Conservation (phyloP, 2,113 vertebrate genomes). For the Eptesicus fuscus region DNA sequence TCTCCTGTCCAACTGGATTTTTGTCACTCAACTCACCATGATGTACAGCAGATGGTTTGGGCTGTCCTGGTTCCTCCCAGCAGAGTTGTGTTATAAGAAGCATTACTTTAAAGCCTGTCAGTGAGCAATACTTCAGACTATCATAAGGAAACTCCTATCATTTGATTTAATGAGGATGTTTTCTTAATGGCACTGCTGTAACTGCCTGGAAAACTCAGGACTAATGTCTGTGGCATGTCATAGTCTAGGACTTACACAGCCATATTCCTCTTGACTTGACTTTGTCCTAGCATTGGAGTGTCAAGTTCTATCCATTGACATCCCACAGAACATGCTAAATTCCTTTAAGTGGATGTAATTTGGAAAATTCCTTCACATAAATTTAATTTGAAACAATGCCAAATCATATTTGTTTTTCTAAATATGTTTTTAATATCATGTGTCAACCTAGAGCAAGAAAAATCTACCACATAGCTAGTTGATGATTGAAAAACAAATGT, state of each 20-base stretch:
- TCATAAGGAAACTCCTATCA: not conserved
- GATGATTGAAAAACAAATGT: not conserved
- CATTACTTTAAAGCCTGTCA: not conserved
- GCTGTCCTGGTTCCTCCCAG: not conserved
- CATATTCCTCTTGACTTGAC: not conserved
- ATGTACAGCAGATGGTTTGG: not conserved
- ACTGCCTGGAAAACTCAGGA: not conserved
- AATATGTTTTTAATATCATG: not conserved
- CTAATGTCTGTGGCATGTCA: not conserved
- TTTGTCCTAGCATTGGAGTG: not conserved
- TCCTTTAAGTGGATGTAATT: not conserved
- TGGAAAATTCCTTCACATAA: not conserved
- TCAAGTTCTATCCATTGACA: not conserved
- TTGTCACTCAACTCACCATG: not conserved
- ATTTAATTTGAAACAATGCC: not conserved
- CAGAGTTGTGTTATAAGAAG: not conserved
- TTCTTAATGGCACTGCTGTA: not conserved
- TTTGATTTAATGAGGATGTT: not conserved
- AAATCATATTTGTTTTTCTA: constrained; percentile 10
- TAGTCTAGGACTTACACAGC: not conserved
- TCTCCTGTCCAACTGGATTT: not conserved
- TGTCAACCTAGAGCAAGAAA: constrained; percentile 6
- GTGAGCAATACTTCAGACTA: not conserved
- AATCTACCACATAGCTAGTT: not conserved
- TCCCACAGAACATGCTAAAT: not conserved